Conservation (phyloP, 2,888 invertebrate species). For the Laspeyria flexula region DNA sequence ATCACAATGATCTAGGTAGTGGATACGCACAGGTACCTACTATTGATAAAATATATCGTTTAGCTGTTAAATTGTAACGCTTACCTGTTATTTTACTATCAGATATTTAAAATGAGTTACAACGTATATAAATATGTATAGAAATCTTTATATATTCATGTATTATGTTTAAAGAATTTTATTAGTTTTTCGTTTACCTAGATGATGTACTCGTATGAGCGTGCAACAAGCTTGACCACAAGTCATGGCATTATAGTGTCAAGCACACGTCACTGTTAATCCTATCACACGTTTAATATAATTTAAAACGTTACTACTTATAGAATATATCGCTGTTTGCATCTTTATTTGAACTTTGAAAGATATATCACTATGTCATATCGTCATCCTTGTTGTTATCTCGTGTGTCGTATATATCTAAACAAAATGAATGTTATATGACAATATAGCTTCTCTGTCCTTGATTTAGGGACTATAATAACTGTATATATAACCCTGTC, state of each 20-base stretch:
- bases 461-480: conserved; percentile 49
- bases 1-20: conserved; percentile 51
- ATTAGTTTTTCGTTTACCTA: conserved; percentile 15
- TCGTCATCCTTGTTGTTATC: conserved; percentile 78
- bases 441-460: conserved; percentile 78
- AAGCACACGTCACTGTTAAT: conserved; percentile 70
- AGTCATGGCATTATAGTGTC: conserved; percentile 70
- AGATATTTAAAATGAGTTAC: conserved; percentile 24
- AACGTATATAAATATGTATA: conserved; percentile 2
- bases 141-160: background rate
- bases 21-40: conserved; percentile 57
- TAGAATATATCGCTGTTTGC: conserved; percentile 69
- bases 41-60: conserved; percentile 34
- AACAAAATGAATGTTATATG: conserved; percentile 75
- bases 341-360: conserved; percentile 61
- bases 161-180: background rate
- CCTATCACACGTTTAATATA: conserved; percentile 59
- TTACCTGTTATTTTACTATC: conserved; percentile 18
- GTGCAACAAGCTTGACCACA: conserved; percentile 21
- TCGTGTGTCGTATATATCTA: conserved; percentile 72
- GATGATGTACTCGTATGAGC: conserved; percentile 34
- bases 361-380: conserved; percentile 77
- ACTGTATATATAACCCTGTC: conserved; percentile 63
- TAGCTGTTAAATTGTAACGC: conserved; percentile 23
- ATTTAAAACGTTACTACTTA: conserved; percentile 65